Percentiles rank a stretch among this genome's conserved stretches.
Evolutionary conservation across 2,113 vertebrate species (phyloP).

Genomic region (Neogobius melanostomus): DNA sequence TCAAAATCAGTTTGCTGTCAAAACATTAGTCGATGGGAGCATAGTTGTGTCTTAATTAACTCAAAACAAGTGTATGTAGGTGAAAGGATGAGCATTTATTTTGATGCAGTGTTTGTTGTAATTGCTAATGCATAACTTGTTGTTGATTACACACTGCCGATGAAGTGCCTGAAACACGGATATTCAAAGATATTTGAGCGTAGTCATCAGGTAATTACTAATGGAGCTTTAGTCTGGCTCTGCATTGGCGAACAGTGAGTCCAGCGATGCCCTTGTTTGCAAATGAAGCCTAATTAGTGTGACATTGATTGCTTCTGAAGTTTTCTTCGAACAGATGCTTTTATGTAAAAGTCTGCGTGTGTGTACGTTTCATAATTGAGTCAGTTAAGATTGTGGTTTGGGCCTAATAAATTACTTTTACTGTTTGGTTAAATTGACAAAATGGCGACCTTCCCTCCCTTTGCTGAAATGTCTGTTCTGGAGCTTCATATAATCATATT

Average conservation of each 20-base stretch:
- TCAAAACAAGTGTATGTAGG: no score
- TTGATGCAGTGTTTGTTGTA: no score
- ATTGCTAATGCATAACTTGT: no score
- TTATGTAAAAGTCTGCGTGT: slow-evolving; percentile 24
- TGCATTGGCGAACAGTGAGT: background rate
- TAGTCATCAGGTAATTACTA: background rate
- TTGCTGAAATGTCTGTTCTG: slow-evolving; percentile 16
- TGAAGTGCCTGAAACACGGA: no score
- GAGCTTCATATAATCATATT: slow-evolving; percentile 40
- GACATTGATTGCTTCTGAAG: slow-evolving; percentile 10
- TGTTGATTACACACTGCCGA: no score
- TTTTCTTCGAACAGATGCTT: slow-evolving; percentile 8
- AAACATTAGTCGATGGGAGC: background rate
- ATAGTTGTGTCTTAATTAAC: no score
- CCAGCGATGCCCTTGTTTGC: background rate
- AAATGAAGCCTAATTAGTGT: slow-evolving; percentile 15
- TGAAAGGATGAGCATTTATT: no score
- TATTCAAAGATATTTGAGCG: background rate
- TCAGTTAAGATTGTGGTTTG: slow-evolving; percentile 14
- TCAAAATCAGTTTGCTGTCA: background rate
- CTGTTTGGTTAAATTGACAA: slow-evolving; percentile 17
- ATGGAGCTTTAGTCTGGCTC: background rate
- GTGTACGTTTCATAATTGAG: slow-evolving; percentile 24
- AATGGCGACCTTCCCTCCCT: slow-evolving; percentile 37
- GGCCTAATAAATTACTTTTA: slow-evolving; percentile 32